phyloP scores from a whole-genome alignment of 2,888 invertebrate species.

The Pasiphila rectangulata region DNA sequence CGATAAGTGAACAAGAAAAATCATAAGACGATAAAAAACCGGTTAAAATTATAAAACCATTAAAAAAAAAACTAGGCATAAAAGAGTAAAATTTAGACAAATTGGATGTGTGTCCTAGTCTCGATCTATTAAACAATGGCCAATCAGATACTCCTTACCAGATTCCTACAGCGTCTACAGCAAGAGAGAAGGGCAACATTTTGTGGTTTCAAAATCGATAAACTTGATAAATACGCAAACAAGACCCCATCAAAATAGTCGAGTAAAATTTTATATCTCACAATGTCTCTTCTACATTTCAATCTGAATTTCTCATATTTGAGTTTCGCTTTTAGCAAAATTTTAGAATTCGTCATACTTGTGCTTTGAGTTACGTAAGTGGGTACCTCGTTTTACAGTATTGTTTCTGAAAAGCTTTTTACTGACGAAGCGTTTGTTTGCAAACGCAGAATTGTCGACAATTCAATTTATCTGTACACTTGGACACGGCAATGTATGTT shows the following conservation, averaged over 20 bases:
- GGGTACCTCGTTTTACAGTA: constrained; percentile 1
- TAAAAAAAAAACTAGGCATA: too few relatives aligned
- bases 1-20: too few relatives aligned
- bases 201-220: too few relatives aligned
- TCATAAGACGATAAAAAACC: too few relatives aligned
- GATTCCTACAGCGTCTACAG: too few relatives aligned
- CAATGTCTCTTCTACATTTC: background rate
- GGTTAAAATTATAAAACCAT: too few relatives aligned
- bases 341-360: constrained; percentile 6
- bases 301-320: background rate
- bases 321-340: constrained; percentile 1
- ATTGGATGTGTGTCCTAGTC: too few relatives aligned
- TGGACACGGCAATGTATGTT: too few relatives aligned
- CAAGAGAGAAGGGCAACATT: too few relatives aligned
- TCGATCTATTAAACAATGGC: too few relatives aligned
- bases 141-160: too few relatives aligned
- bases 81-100: too few relatives aligned
- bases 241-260: background rate
- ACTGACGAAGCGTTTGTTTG: constrained; percentile 6
- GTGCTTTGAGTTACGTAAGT: constrained; percentile 3
- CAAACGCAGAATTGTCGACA: constrained; percentile 6
- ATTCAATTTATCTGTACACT: background rate
- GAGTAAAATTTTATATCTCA: background rate
- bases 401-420: constrained; percentile 3
- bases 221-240: background rate